These are phyloP conservation scores for Panurus biarmicus DNA, from an alignment of 2,113 vertebrate genomes.

Conservation along the genomic window DNA sequence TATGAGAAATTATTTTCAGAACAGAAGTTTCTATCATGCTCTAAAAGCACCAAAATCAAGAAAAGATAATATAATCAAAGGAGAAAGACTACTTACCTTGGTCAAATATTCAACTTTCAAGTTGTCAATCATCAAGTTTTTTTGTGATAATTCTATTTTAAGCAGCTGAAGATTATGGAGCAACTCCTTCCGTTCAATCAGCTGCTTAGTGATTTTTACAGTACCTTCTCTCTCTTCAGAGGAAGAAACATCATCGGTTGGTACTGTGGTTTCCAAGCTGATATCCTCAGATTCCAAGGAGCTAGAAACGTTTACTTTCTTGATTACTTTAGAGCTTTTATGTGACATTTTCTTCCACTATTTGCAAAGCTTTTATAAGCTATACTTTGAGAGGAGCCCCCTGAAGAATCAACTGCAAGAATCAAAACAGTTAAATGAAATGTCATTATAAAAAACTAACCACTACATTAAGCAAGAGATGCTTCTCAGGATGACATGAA, in stretches of 20 bases:
- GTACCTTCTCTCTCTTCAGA: constrained; percentile 86
- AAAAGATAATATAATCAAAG: neutral
- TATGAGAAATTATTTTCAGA: neutral
- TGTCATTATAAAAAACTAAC: neutral
- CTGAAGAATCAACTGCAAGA: constrained; percentile 1
- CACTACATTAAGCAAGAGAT: neutral
- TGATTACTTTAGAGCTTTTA: constrained; percentile 70
- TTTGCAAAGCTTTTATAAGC: neutral
- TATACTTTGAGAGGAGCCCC: neutral
- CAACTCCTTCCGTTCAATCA: constrained; percentile 90
- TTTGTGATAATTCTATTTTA: constrained; percentile 93
- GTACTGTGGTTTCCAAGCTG: constrained; percentile 93
- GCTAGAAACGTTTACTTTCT: constrained; percentile 83
- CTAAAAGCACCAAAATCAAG: neutral
- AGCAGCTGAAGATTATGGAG: constrained; percentile 86
- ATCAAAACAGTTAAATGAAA: neutral
- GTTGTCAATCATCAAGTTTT: constrained; percentile 91
- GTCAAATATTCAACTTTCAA: constrained; percentile 92
- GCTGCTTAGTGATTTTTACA: constrained; percentile 84
- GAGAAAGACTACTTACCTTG: constrained; percentile 71
- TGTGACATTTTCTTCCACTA: constrained; percentile 76
- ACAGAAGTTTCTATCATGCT: neutral
- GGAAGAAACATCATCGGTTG: constrained; percentile 90
- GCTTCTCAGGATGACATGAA: accelerated
- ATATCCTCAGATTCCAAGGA: constrained; percentile 95